These are phyloP conservation scores for Protomyctophum bolini DNA, from an alignment of 2,113 vertebrate species.

Conservation along the genomic window DNA sequence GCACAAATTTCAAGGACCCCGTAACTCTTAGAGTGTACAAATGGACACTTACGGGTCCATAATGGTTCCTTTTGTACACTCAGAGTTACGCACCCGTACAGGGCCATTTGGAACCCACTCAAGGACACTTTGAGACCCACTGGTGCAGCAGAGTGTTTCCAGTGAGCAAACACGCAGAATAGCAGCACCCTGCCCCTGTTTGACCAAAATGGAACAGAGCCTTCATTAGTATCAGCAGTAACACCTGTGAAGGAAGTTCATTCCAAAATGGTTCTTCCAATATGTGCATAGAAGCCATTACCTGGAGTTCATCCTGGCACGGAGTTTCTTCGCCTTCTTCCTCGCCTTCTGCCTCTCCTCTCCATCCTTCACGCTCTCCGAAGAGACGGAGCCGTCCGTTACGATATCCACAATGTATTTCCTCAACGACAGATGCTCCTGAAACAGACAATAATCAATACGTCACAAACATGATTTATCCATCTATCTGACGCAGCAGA, in stretches of 20 bases:
- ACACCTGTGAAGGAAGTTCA: too few relatives aligned
- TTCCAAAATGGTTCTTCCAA: too few relatives aligned
- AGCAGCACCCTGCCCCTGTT: too few relatives aligned
- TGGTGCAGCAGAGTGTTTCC: too few relatives aligned
- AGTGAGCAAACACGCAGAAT: too few relatives aligned
- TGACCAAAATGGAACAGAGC: too few relatives aligned
- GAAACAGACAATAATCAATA: slow-evolving; percentile 26
- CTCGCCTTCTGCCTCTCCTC: slow-evolving; percentile 93
- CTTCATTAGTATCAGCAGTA: too few relatives aligned
- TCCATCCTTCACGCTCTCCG: slow-evolving; percentile 85
- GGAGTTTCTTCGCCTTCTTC: slow-evolving; percentile 95
- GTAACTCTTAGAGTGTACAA: slow-evolving; percentile 21
- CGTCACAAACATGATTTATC: background rate
- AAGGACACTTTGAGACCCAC: too few relatives aligned
- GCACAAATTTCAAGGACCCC: slow-evolving; percentile 3
- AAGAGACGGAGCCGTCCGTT: slow-evolving; percentile 84
- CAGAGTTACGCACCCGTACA: too few relatives aligned
- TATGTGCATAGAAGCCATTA: slow-evolving; percentile 55
- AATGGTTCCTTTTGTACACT: too few relatives aligned
- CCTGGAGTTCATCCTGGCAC: slow-evolving; percentile 96
- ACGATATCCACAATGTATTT: slow-evolving; percentile 96
- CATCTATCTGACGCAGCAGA: background rate
- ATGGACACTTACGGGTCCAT: too few relatives aligned
- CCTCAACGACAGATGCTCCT: slow-evolving; percentile 98
- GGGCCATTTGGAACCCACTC: too few relatives aligned